Base-by-base conservation (phyloP, 2,113 vertebrate genomes). In the Aegithalos caudatus region DNA sequence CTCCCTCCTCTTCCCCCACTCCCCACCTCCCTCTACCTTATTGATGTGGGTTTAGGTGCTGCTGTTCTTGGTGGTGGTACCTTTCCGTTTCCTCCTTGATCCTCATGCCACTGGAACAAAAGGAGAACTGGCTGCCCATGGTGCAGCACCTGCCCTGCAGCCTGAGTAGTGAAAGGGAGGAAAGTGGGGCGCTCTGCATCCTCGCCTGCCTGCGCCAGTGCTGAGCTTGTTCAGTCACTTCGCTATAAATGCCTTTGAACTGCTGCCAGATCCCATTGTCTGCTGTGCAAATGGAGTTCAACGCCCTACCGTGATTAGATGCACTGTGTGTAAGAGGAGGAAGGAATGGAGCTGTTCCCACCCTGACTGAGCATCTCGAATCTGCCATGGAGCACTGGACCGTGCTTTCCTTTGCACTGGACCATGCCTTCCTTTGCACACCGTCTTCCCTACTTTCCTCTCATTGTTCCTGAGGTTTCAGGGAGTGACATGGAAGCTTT, bases 191-290 rank as follows among this genome's bases (percentile, higher is more conserved):
- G 7, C 92, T 73, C 94, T 18, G 80, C 79, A 38, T 86, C 79
- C 54, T 20, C 0, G 14, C 16, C 92, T 65, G 83, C 74, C 78
- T 25, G 58, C 6, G 12, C 88, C 42, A 2, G 78, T 78, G n/a
- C 33, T 6, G 58, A 83, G 92, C 69, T 65, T 12, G n/a, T 90
- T 94, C 93, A 69, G 65, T 70, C 86, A 33, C 85, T 95, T 89
- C 0, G 4, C 87, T 84, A 9, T 81, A 86, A 92, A 85, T 85
- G 94, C 91, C 93, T 95, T 93, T 95, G 95, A 96, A 82, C 77
- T 65, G 71, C 95, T 86, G 90, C 91, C 91, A 92, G 83, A 65
- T 74, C 73, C 76, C 65, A 60, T 92, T 93, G 90, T 95, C 86
- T 89, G 91, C 94, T 3, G 15, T 77, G 79, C 61, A 74, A 81